Evolutionary conservation across 2,888 invertebrate genomes (phyloP).

Genomic region (Oegoconia quadripuncta): DNA sequence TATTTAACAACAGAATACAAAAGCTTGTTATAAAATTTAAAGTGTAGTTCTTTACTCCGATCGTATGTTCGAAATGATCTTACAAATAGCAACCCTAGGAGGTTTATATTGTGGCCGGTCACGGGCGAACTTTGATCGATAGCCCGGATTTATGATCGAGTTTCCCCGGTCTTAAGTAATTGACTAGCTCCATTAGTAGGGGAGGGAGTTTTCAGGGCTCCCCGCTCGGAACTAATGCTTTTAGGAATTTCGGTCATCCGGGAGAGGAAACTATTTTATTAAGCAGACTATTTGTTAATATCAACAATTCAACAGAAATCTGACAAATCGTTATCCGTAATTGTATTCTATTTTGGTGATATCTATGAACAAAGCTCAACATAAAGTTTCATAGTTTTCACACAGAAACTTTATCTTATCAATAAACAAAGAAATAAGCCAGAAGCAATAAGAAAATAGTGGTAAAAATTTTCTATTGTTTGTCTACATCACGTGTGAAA

Average conservation of each 20-base stretch:
- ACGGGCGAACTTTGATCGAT: constrained; percentile 70
- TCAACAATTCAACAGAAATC: no score
- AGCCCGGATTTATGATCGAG: constrained; percentile 70
- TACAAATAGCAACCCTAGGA: neutral
- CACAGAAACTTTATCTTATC: no score
- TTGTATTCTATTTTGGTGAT: no score
- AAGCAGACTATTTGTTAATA: no score
- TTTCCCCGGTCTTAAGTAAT: constrained; percentile 73
- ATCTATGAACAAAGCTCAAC: no score
- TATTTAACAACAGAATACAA: no score
- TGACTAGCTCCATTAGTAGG: constrained; percentile 69
- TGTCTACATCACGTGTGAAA: no score
- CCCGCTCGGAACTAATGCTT: constrained; percentile 21
- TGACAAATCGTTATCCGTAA: no score
- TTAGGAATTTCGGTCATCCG: neutral
- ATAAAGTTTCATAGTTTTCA: no score
- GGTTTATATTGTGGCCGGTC: constrained; percentile 20
- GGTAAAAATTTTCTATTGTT: no score
- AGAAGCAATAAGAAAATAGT: no score
- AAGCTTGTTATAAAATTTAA: neutral
- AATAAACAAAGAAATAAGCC: no score
- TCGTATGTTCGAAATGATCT: neutral
- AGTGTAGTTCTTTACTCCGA: neutral
- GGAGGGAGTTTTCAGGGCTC: constrained; percentile 29
- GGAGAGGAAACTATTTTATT: constrained; percentile 2